These are phyloP conservation scores for Epinephelus fuscoguttatus DNA, from an alignment of 2,113 vertebrate genomes.

Conservation along the genomic window DNA sequence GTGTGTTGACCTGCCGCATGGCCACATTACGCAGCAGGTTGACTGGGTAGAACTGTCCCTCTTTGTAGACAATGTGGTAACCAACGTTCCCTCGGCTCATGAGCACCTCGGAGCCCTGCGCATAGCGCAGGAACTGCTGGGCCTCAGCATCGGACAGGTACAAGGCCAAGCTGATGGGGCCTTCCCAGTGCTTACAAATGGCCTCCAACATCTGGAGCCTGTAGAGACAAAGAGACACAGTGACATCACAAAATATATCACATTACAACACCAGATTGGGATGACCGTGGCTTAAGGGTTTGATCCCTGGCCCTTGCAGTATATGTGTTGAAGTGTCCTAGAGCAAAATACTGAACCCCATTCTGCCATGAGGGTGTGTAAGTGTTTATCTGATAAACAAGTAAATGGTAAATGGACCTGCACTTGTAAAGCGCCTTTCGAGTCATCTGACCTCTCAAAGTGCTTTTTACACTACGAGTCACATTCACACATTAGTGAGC, in stretches of 20 bases:
- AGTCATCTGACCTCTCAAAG: too few species aligned
- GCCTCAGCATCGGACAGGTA: conserved; percentile 98
- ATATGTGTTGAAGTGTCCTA: too few species aligned
- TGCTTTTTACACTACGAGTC: too few species aligned
- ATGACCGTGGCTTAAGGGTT: too few species aligned
- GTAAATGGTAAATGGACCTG: too few species aligned
- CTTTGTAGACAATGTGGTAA: conserved; percentile 99
- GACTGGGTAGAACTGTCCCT: conserved; percentile 98
- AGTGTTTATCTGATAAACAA: too few species aligned
- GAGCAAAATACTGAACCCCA: too few species aligned
- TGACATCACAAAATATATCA: neutral
- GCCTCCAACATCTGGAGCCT: conserved; percentile 99
- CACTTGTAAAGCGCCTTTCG: too few species aligned
- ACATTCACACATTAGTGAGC: too few species aligned
- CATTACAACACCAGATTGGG: too few species aligned
- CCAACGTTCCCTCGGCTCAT: conserved; percentile 95
- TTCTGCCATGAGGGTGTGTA: too few species aligned
- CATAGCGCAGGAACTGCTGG: conserved; percentile 98
- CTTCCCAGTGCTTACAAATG: conserved; percentile 99
- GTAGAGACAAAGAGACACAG: neutral
- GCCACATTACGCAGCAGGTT: conserved; percentile 98
- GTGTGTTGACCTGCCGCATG: conserved; percentile 96
- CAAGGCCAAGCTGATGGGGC: conserved; percentile 96
- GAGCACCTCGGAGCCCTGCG: conserved; percentile 98
- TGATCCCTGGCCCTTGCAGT: too few species aligned